Base-by-base conservation (phyloP, 2,888 invertebrate species). In the Digitonthophagus gazella region DNA sequence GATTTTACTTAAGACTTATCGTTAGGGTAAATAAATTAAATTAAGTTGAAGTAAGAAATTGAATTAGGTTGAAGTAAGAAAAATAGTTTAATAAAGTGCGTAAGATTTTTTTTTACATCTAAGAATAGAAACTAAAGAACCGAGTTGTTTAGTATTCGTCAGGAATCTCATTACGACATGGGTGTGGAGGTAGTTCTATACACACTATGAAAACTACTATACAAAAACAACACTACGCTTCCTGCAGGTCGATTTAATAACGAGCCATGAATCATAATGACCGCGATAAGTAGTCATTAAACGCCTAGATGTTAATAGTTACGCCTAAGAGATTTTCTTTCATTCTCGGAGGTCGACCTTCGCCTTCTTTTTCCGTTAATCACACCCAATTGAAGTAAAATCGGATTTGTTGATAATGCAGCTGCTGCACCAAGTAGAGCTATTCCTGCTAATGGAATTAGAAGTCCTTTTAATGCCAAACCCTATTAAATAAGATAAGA, bases 361-460 rank as follows among this genome's bases (percentile, higher is more conserved):
- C 89, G 84, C 77, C 86, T 86, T 74, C 82, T 86, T 69, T 85
- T 80, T 14, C 91, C 91, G 14, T 90, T 87, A 5, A 93, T 85
- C 0, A 92, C 90, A 19, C 93, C 93, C 58, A 94, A 85, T 80
- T 93, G 93, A 54, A 94, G 81, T 11, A 94, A 86, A 66, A 93
- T 86, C 2, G 94, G 93, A 82, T 93, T 93, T 67, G 92, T 90
- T 69, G 93, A 83, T 14, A 93, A 90, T 16, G 93, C 93, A 0
- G 93, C 93, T 22, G 93, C 92, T 54, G 93, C 93, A 64, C 92
- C 82, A n/a, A 94, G 85, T 64, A 86, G 73, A 0, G 93, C 93
- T 58, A 93, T 88, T 16, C 93, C 93, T 55, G 93, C 93, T 72
- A 93, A 81, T 0, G 93, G 93, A 79, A 90, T 86, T 64, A 91